phyloP scores from a whole-genome alignment of 92 coral and sea anemone genomes.

The Porites evermanni region DNA sequence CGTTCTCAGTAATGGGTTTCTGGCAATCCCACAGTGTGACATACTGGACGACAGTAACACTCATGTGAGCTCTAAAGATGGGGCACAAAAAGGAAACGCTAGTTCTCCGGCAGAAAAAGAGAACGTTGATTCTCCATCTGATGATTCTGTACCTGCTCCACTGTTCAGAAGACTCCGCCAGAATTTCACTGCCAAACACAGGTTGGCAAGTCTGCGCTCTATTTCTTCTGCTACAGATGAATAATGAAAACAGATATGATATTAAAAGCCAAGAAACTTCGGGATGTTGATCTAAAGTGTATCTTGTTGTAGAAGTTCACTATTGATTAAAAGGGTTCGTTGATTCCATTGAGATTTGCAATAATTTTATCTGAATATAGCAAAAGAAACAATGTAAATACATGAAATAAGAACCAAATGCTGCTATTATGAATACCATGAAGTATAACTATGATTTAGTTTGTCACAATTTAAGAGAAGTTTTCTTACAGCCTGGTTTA shows the following conservation, averaged over 20 bases:
- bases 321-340: too few relatives aligned
- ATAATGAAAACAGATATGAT: background rate
- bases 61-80: background rate
- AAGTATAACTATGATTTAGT: too few relatives aligned
- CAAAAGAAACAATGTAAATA: too few relatives aligned
- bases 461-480: too few relatives aligned
- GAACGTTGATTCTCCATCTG: constrained; percentile 43
- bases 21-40: background rate
- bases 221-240: constrained; percentile 27
- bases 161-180: constrained; percentile 60
- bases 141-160: constrained; percentile 56
- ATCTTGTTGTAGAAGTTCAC: too few relatives aligned
- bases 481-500: too few relatives aligned
- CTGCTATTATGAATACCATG: too few relatives aligned
- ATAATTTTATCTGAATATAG: too few relatives aligned
- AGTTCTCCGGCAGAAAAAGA: constrained; percentile 40
- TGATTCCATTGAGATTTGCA: too few relatives aligned
- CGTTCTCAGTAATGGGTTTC: background rate
- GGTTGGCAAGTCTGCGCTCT: constrained; percentile 27
- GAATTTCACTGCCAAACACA: constrained; percentile 30
- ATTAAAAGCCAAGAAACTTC: too few relatives aligned
- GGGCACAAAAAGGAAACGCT: constrained; percentile 4
- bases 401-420: too few relatives aligned
- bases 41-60: background rate
- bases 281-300: too few relatives aligned